phyloP scores from a whole-genome alignment of 2,113 vertebrate species.

The Cyprinodon variegatus region DNA sequence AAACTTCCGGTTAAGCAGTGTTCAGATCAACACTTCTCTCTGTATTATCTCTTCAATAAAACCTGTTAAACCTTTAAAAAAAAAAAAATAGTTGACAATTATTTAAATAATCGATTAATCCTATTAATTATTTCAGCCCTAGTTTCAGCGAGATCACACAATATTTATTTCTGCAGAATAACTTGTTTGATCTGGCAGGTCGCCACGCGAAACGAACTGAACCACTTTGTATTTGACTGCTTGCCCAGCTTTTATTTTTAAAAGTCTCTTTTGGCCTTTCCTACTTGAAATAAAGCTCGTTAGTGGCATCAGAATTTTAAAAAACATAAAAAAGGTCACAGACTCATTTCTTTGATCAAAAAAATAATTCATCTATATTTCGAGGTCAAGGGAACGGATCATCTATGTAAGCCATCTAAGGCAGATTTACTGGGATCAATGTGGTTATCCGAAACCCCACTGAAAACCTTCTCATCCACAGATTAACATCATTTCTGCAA shows the following conservation, averaged over 20 bases:
- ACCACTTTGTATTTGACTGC: neutral
- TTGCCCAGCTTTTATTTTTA: neutral
- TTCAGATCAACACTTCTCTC: too few relatives aligned
- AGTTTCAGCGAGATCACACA: neutral
- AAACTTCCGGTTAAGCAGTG: too few relatives aligned
- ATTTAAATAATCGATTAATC: too few relatives aligned
- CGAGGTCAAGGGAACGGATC: neutral
- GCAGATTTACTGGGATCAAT: constrained; percentile 26
- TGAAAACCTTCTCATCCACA: constrained; percentile 53
- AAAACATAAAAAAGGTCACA: neutral
- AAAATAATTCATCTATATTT: neutral
- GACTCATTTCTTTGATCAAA: constrained; percentile 1
- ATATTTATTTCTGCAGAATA: neutral
- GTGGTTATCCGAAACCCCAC: constrained; percentile 41
- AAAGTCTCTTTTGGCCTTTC: neutral
- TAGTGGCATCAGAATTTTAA: neutral
- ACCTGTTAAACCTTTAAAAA: too few relatives aligned
- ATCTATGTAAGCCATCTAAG: constrained; percentile 4
- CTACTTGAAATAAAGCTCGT: neutral
- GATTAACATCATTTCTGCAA: constrained; percentile 56
- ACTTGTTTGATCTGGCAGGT: neutral
- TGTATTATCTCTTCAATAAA: too few relatives aligned
- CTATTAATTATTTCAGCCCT: too few relatives aligned
- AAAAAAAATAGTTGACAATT: too few relatives aligned
- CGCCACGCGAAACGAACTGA: neutral